These are phyloP conservation scores for Plagiodera versicolora DNA, from an alignment of 2,888 invertebrate genomes.

Conservation along the genomic window DNA sequence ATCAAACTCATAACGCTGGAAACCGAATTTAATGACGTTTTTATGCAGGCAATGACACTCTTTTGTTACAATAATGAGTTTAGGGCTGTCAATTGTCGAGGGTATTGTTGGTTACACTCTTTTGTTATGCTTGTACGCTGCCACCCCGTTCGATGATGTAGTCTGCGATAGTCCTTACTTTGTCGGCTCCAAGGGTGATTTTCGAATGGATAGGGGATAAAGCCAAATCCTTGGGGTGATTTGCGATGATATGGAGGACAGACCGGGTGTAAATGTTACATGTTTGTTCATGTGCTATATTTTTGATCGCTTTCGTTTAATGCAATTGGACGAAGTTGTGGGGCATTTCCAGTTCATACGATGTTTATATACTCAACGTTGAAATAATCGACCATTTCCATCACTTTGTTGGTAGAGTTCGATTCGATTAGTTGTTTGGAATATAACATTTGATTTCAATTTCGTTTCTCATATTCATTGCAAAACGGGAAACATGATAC, in stretches of 20 bases:
- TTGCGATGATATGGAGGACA: slow-evolving; percentile 20
- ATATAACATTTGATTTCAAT: no score
- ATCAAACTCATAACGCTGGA: slow-evolving; percentile 51
- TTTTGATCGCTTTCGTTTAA: slow-evolving; percentile 34
- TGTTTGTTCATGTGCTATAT: slow-evolving; percentile 31
- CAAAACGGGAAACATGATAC: no score
- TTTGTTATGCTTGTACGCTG: slow-evolving; percentile 30
- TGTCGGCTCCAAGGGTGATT: slow-evolving; percentile 28
- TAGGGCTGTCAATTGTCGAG: slow-evolving; percentile 54
- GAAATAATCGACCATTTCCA: no score
- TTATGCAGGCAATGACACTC: slow-evolving; percentile 57
- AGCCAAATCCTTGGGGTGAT: slow-evolving; percentile 30
- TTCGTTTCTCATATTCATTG: no score
- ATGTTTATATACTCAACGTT: no score
- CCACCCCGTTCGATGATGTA: slow-evolving; percentile 15
- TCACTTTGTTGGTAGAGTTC: no score
- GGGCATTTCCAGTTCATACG: no score
- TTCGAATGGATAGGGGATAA: slow-evolving; percentile 27
- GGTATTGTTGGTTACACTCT: slow-evolving; percentile 45
- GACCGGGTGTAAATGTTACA: slow-evolving; percentile 22
- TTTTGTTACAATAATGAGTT: slow-evolving; percentile 57
- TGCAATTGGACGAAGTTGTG: slow-evolving; percentile 10
- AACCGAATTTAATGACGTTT: slow-evolving; percentile 54
- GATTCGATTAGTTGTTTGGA: no score
- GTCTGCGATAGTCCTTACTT: slow-evolving; percentile 23